Evolutionary conservation across 2,113 vertebrate species (phyloP), one percentile per base, ranked within the genome.

Genomic region (Regulus satrapa): DNA sequence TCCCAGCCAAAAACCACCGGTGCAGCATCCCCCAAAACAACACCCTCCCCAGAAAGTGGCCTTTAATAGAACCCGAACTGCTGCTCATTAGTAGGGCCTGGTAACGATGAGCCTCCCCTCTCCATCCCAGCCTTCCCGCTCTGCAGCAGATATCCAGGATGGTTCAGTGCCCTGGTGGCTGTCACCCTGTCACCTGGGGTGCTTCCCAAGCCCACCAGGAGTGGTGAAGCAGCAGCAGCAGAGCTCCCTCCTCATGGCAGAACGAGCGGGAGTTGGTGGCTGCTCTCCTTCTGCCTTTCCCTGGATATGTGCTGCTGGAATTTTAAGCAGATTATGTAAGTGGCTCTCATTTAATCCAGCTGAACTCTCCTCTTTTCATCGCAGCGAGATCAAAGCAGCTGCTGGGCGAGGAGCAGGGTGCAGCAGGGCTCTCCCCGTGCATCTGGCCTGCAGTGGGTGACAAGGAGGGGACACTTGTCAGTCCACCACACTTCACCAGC

Each of bases 261-360:
- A 85, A 31, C 14, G 10, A 81, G 92, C 17, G 4, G 67, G 79
- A 86, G 40, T 5, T 26, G 6, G 55, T 88, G 91, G 34, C 67
- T 72, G 66, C 21, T 89, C 80, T 67, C 24, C 51, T 34, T 19
- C 73, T 83, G 31, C 77, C 61, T 73, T 41, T 21, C 85, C 34
- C 80, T 40, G 71, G 92, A 11, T 45, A 9, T 25, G 67, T 67
- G 82, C 67, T 74, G 9, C 78, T 68, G 91, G 96, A 95, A 97
- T 97, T 96, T 96, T 89, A 95, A 97, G 84, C 75, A 92, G 94
- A 92, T 97, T 97, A 95, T 97, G 72, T 96, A 97, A 97, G 95
- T 69, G 89, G 74, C 73, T 95, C 81, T 92, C 81, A 12, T 89
- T 95, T 95, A 97, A 97, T 96, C 91, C 94, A 86, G 94, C 28